phyloP scores from a whole-genome alignment of 2,113 vertebrate species.

The Aythya baeri region DNA sequence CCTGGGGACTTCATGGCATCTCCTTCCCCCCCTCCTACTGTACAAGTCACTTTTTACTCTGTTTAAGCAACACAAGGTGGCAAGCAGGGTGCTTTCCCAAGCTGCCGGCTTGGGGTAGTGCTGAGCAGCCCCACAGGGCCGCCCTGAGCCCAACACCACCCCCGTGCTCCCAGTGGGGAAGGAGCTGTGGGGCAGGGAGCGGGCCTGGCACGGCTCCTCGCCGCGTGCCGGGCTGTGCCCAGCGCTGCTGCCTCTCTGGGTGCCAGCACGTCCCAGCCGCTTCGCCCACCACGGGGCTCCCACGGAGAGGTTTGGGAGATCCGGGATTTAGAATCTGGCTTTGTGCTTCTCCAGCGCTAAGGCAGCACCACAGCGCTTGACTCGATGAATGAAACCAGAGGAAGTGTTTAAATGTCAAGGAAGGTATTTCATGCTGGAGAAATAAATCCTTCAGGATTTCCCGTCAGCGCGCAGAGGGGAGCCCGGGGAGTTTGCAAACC shows the following conservation, averaged over 20 bases:
- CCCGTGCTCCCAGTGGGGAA: background rate
- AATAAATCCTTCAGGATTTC: background rate
- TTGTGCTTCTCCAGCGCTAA: rapidly evolving
- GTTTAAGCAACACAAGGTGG: rapidly evolving
- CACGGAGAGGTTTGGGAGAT: rapidly evolving
- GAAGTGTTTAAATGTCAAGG: background rate
- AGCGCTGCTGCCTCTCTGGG: rapidly evolving
- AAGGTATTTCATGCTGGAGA: background rate
- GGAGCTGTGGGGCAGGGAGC: background rate
- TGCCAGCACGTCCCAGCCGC: rapidly evolving
- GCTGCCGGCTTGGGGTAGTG: rapidly evolving
- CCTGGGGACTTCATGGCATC: background rate
- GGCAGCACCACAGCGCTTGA: rapidly evolving
- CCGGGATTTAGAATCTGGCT: rapidly evolving
- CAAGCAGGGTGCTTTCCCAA: rapidly evolving
- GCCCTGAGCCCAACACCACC: background rate
- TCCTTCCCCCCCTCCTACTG: background rate
- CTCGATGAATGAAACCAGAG: background rate
- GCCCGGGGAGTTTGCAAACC: rapidly evolving
- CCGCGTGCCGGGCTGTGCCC: background rate
- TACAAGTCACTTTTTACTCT: rapidly evolving
- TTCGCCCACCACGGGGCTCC: background rate
- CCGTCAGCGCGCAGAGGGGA: rapidly evolving
- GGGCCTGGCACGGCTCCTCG: rapidly evolving
- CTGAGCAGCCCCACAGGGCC: rapidly evolving